Evolutionary conservation across 2,888 invertebrate genomes (phyloP).

Genomic region (Girardia tigrina): DNA sequence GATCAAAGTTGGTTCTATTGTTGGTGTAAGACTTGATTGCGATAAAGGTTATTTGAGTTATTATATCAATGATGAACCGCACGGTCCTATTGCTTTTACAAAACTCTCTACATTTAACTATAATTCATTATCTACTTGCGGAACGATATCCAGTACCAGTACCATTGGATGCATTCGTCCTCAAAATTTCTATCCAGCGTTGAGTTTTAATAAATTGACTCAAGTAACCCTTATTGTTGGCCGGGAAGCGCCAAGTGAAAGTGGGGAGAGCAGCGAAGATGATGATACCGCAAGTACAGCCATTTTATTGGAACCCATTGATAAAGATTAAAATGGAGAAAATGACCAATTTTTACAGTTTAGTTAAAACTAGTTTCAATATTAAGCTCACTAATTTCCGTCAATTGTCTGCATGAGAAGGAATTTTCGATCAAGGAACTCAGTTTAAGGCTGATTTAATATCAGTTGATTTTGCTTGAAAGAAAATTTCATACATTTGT

Average conservation of each 20-base stretch:
- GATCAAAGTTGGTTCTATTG: conserved; percentile 65
- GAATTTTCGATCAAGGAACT: background rate
- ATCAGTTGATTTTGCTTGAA: background rate
- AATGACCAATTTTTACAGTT: background rate
- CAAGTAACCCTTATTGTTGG: conserved; percentile 83
- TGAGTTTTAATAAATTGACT: conserved; percentile 86
- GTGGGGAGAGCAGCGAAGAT: conserved; percentile 35
- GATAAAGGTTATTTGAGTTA: conserved; percentile 75
- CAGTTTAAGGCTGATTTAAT: conserved; percentile 4
- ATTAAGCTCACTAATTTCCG: background rate
- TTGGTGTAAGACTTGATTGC: conserved; percentile 80
- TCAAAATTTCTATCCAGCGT: conserved; percentile 74
- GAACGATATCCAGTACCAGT: conserved; percentile 8
- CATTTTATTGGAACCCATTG: conserved; percentile 2
- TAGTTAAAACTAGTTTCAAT: conserved; percentile 8
- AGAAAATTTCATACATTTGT: background rate
- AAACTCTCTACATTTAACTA: conserved; percentile 51
- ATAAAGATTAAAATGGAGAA: background rate
- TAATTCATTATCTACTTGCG: background rate
- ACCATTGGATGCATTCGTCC: background rate
- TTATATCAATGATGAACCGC: conserved; percentile 80
- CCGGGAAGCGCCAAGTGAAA: conserved; percentile 62
- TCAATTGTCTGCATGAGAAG: background rate
- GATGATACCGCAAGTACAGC: background rate
- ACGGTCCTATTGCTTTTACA: conserved; percentile 78